Base-by-base conservation (phyloP, 2,888 invertebrate genomes). In the Campoplex nolae region DNA sequence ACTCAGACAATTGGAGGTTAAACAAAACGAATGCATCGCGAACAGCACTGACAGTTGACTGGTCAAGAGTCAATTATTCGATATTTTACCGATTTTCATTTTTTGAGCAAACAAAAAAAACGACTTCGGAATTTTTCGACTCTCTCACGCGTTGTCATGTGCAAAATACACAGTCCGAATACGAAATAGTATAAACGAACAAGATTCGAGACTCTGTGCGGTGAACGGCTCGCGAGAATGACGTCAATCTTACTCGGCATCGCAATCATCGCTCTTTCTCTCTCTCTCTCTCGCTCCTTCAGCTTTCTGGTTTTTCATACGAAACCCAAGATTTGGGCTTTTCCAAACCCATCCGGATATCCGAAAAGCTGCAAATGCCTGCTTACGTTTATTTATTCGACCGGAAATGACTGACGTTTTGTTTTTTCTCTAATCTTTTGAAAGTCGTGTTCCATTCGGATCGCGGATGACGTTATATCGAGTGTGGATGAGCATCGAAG, bases 191-290 rank as follows among this genome's bases (percentile, higher is more conserved):
- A 62, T 62, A 32, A 6, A 32, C 62, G 16, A 62, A 62, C 32
- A 32, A 62, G 32, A 62, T 62, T 32, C 62, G 62, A 32, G 62
- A 32, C 62, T 62, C 62, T 16, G 32, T 62, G 58, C 62, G 75
- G 76, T 67, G 73, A 79, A 54, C 86, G 88, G 78, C 74, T 86
- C 75, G 80, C 76, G 54, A 18, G 68, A 84, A 84, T 84, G 81
- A 88, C 86, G 86, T 83, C 83, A 88, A 74, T 75, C 88, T 68
- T 80, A 81, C 83, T 84, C 73, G 84, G 62, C 62, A 48, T 32
- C 51, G 75, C 84, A 56, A 67, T 76, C 80, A 70, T 83, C 65
- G 32, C 48, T 7, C 35, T 16, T 18, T 73, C 73, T 75, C 4
- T 58, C 23, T 11, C 74, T 73, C 73, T 75, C 4, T 58, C 23